Evolutionary conservation across 2,113 vertebrate species (phyloP), one percentile per base, ranked within the genome.

Genomic region (human): DNA sequence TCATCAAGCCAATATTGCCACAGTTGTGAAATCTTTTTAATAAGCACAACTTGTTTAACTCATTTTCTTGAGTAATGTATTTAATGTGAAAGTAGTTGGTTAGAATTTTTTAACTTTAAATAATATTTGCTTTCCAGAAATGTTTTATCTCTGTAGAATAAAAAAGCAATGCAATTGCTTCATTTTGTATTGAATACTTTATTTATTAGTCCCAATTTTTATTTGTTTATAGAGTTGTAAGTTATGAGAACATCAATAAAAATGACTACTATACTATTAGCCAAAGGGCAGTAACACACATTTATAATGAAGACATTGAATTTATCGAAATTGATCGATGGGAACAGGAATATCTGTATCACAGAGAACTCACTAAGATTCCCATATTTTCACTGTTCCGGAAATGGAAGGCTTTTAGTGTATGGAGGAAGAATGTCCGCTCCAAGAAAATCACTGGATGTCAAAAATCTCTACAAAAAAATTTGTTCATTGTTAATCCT

Each of bases 301-400:
- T 97, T 48, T 94, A n/a, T 61, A 83, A 97, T 2, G 97, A 98
- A 0, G 98, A 99, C 17, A 92, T 96, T 52, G 98, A 98, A 55
- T 98, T 98, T 81, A 87, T 98, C 6, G 96, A 98, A 16, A 89
- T 98, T 23, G 98, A 99, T 5, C 97, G 98, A 78, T 99, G 99
- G 99, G 98, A 99, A 70, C 97, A 99, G 61, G 99, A 99, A 96
- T 99, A 99, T 95, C 82, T 98, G 3, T 98, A 97, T 92, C 98
- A 99, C 96, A 98, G 93, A 93, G 98, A 98, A 90, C 98, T 99
- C 78, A 96, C 86, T 16, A 91, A 97, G 94, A 99, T 99, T 88
- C 99, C 99, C n/a, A 98, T 98, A 93, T 99, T 99, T 97, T 93
- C 98, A 82, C 99, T 93, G 66, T 99, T 99, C 98, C 99, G 99